Percentiles rank a stretch among this genome's conserved stretches.
phyloP scores from a whole-genome alignment of 2,888 invertebrate genomes.

The Cephus pulcher region DNA sequence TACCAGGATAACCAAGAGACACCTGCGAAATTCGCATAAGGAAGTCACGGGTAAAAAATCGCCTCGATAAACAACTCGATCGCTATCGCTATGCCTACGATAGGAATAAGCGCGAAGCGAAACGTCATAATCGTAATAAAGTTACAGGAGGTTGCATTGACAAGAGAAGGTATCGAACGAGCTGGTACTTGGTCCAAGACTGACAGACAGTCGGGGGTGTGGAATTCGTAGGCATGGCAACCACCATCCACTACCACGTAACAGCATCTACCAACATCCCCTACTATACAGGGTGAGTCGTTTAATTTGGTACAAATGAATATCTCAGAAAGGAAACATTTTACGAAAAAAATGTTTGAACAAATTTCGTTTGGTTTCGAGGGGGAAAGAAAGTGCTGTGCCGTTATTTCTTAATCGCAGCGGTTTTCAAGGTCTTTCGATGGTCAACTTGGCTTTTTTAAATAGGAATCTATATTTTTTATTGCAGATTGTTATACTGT shows the following conservation, averaged over 20 bases:
- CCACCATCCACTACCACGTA: constrained; percentile 41
- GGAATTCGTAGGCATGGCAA: constrained; percentile 57
- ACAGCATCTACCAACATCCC: not conserved
- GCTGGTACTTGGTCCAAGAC: constrained; percentile 6
- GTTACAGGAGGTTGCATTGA: not conserved
- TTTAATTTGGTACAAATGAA: too few relatives aligned
- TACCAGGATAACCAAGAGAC: too few relatives aligned
- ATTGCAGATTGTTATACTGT: too few relatives aligned
- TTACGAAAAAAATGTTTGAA: too few relatives aligned
- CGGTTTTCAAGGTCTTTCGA: too few relatives aligned
- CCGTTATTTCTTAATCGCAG: too few relatives aligned
- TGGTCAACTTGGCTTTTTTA: too few relatives aligned
- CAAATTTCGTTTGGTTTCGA: too few relatives aligned
- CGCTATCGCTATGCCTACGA: not conserved
- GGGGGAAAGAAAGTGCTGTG: too few relatives aligned
- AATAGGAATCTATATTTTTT: too few relatives aligned
- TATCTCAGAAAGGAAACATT: too few relatives aligned
- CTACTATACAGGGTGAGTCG: too few relatives aligned
- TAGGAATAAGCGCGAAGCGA: not conserved
- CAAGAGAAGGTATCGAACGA: constrained; percentile 43
- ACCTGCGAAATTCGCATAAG: not conserved
- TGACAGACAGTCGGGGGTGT: constrained; percentile 23
- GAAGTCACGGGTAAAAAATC: not conserved
- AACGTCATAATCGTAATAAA: not conserved
- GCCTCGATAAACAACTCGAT: not conserved